phyloP scores from a whole-genome alignment of 1,140 invertebrate species.

The Ceratitis capitata region DNA sequence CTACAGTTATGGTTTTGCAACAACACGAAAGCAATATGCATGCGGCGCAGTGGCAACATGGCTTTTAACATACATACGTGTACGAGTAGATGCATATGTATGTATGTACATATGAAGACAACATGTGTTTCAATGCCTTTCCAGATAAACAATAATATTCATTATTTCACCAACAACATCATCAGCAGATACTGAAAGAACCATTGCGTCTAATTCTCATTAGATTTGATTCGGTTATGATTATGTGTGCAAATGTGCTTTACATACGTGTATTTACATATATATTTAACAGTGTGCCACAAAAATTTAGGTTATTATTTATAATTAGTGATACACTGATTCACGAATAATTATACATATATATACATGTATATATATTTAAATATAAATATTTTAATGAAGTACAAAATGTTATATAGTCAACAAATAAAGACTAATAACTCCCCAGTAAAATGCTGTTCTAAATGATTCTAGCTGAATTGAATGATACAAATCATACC shows the following conservation, averaged over 20 bases:
- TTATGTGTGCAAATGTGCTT: not conserved
- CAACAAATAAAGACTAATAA: not conserved
- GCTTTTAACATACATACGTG: too few species aligned
- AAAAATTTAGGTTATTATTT: not conserved
- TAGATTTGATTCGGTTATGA: not conserved
- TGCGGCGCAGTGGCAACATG: not conserved
- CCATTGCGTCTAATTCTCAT: not conserved
- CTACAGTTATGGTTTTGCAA: not conserved
- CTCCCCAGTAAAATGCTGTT: not conserved
- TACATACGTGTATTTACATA: not conserved
- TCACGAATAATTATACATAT: too few species aligned
- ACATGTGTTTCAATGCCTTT: slow-evolving; percentile 34
- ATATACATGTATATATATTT: too few species aligned
- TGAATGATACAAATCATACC: too few species aligned
- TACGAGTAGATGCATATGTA: too few species aligned
- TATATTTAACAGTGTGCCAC: not conserved
- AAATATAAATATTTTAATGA: too few species aligned
- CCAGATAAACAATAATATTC: slow-evolving; percentile 26
- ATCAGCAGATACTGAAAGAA: too few species aligned
- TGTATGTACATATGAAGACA: too few species aligned
- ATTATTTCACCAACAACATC: not conserved
- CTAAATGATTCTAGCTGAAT: too few species aligned
- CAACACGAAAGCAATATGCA: not conserved
- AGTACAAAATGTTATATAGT: too few species aligned
- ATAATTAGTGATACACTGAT: too few species aligned